Base-by-base conservation (phyloP, 2,113 vertebrate genomes). In the Pelvicachromis taeniatus region DNA sequence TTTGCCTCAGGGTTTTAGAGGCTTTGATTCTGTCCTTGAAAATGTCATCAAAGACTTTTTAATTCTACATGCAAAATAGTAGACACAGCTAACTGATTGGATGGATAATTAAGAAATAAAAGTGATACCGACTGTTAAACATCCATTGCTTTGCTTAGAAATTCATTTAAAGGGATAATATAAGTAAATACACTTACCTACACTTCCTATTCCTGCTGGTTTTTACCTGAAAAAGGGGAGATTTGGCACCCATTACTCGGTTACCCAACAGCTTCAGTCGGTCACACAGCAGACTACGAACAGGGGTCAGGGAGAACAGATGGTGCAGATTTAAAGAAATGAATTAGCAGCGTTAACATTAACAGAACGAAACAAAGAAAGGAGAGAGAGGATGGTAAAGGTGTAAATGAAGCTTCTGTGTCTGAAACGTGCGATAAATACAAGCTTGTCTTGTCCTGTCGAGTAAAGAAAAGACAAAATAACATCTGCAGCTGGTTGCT, bases 51-150 rank as follows among this genome's bases (percentile, higher is more conserved):
- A 38, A 38, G 6, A 12, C 4, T 35, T 38, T 63, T 7, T 7
- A 0, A n/a, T 63, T 63, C 31, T 38, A 38, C 0, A 38, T 21
- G 19, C 0, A 13, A 35, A 63, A n/a, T 65, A 35, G 58, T 38
- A 65, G 61, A 63, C 59, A 63, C 33, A 7, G 58, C 17, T 12
- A 63, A 63, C 31, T 63, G 7, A 38, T 63, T 35, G 33, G 33
- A 35, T 35, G 33, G 33, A 33, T 35, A 61, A 0, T 35, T 4
- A 63, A 12, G 31, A n/a, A 63, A 63, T 63, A 35, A 35, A 63
- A 63, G 31, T 7, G 31, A 63, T 63, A 38, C 59, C 1, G 7
- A 23, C 38, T 45, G 13, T 45, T 70, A 70, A 45, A 26, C 7
- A 2, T 26, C 3, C 8, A 26, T 17, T 70, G 21, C 6, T 38